phyloP scores from a whole-genome alignment of 2,797 vertebrate genomes.

The Poeciliopsis presidionis region DNA sequence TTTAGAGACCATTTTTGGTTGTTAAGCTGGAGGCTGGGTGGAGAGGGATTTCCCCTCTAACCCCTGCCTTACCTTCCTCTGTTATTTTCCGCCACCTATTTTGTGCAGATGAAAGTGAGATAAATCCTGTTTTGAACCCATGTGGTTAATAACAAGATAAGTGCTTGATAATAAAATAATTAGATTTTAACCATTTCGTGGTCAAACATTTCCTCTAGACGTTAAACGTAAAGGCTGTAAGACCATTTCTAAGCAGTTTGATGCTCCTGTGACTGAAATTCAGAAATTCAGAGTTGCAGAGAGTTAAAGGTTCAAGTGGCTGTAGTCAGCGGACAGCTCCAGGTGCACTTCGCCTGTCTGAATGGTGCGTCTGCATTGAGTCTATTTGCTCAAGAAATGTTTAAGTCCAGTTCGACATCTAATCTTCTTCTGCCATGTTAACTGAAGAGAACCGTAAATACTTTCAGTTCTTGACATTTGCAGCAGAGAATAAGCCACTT shows the following conservation, averaged over 20 bases:
- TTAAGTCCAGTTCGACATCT: neutral
- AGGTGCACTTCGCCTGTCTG: too few species aligned
- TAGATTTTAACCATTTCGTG: neutral
- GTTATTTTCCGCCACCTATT: neutral
- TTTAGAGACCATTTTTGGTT: neutral
- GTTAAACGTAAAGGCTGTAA: too few species aligned
- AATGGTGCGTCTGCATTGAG: neutral
- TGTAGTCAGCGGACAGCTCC: neutral
- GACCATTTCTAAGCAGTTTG: too few species aligned
- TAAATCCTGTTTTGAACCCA: neutral
- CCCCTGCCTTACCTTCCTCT: neutral
- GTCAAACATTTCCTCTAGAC: neutral
- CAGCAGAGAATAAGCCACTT: neutral
- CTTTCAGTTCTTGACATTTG: neutral
- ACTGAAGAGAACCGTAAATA: neutral
- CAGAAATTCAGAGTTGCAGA: too few species aligned
- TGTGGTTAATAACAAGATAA: neutral
- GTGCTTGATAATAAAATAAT: neutral
- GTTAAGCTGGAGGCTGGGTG: neutral
- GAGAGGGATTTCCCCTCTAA: neutral
- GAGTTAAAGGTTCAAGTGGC: too few species aligned
- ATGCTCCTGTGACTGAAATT: too few species aligned
- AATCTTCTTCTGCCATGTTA: neutral
- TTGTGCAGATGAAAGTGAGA: neutral
- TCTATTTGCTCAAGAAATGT: neutral